Conservation (phyloP, 2,888 invertebrate species). For the Eupithecia subumbrata region DNA sequence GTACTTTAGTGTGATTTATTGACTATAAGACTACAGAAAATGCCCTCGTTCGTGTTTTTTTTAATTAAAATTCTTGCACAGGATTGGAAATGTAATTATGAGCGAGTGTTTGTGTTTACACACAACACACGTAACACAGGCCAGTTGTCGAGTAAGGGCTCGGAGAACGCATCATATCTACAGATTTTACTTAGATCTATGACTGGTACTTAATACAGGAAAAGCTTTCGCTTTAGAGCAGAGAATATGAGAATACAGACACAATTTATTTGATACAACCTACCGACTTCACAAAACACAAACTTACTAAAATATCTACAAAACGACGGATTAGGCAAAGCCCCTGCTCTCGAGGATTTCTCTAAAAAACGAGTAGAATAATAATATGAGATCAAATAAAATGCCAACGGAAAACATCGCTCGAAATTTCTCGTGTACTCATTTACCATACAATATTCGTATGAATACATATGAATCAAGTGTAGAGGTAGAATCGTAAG, state of each 20-base stretch:
- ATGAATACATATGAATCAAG: not conserved
- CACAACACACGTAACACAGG: too few relatives aligned
- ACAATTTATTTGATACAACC: not conserved
- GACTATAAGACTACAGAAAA: too few relatives aligned
- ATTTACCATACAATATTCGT: not conserved
- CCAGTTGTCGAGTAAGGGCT: too few relatives aligned
- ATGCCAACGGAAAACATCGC: slow-evolving; percentile 10
- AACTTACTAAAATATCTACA: slow-evolving; percentile 23
- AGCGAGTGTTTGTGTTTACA: too few relatives aligned
- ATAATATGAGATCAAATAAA: slow-evolving; percentile 24
- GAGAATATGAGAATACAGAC: not conserved
- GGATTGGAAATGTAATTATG: too few relatives aligned
- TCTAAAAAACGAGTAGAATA: slow-evolving; percentile 26
- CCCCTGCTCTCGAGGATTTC: slow-evolving; percentile 16
- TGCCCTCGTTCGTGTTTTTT: too few relatives aligned
- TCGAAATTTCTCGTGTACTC: not conserved
- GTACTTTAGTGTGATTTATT: too few relatives aligned
- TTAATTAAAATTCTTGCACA: too few relatives aligned
- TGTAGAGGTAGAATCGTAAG: not conserved
- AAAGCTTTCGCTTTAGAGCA: slow-evolving; percentile 10
- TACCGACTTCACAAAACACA: not conserved
- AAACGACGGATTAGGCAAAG: slow-evolving; percentile 18
- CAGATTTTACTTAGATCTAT: too few relatives aligned
- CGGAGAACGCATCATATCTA: too few relatives aligned
- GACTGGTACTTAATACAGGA: not conserved